Base-by-base conservation (phyloP, 2,888 invertebrate species). In the Trichopoda pennipes region DNA sequence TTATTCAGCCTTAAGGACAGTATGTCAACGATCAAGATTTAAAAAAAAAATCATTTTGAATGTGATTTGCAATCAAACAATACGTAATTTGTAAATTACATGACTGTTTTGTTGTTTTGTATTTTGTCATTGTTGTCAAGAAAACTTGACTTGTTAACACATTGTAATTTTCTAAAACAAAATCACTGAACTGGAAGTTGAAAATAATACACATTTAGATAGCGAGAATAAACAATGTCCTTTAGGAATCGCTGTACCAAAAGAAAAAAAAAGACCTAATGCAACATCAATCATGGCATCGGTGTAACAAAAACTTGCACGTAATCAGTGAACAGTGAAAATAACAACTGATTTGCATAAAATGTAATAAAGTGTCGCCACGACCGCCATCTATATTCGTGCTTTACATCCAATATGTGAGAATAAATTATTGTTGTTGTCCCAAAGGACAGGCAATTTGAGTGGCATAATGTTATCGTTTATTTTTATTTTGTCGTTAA, bases 111-210 rank as follows among this genome's bases (percentile, higher is more conserved):
- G 47, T 38, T 68, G 47, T 38, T 68, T 28, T 28, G 6, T 28
- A 7, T 28, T 61, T 47, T 61, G 70, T 66, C 61, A 58, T 55
- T 72, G 81, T 53, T 64, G 61, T 70, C 64, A 61, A 49, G 38
- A 66, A 72, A 75, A 76, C 61, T 73, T 82, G 75, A 68, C 87
- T 88, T 88, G 89, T 89, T 89, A 89, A 88, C 89, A 89, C 89
- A 86, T 88, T 86, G 85, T 88, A 86, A 89, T 88, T 86, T 86
- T 80, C 78, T 68, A 84, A 85, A 82, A 85, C 82, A 84, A 85
- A 89, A 84, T 86, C 88, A 88, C 38, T 88, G 87, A 87, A 85
- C 85, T 86, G 88, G 85, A 87, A 86, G 78, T 64, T 74, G 72
- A 58, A 64, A 69, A 60, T 47, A 72, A 53, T 38, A 68, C 23